phyloP scores from a whole-genome alignment of 2,888 invertebrate species.

The Ectropis crepuscularia region DNA sequence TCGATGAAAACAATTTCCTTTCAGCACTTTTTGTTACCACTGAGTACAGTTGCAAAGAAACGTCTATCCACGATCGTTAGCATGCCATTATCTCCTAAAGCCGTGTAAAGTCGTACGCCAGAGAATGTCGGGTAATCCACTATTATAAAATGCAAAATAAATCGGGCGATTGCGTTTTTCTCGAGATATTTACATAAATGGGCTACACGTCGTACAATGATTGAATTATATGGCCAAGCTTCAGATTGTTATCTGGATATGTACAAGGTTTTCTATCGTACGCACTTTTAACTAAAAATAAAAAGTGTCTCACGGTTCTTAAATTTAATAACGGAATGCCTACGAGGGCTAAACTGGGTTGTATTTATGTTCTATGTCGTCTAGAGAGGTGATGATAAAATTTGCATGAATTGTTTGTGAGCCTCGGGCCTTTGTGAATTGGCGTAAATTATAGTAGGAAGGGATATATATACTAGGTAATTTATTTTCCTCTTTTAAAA shows the following conservation, averaged over 20 bases:
- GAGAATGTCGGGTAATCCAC: constrained; percentile 63
- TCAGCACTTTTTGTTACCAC: constrained; percentile 45
- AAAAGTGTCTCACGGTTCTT: constrained; percentile 45
- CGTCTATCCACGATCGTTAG: constrained; percentile 62
- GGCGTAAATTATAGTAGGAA: constrained; percentile 25
- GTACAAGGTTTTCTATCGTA: constrained; percentile 6
- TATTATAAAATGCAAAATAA: constrained; percentile 60
- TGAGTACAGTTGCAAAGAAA: constrained; percentile 51
- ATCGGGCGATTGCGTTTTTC: constrained; percentile 49
- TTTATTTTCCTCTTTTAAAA: too few species aligned
- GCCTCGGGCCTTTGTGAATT: constrained; percentile 52
- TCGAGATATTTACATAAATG: constrained; percentile 55
- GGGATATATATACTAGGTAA: background rate
- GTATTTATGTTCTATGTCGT: constrained; percentile 47
- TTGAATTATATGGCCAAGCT: constrained; percentile 47
- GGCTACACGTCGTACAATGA: constrained; percentile 51
- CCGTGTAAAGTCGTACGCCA: constrained; percentile 59
- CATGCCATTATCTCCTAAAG: constrained; percentile 69
- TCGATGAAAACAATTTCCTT: constrained; percentile 38
- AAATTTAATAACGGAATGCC: constrained; percentile 44
- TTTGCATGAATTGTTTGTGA: constrained; percentile 49
- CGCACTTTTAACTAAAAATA: constrained; percentile 11
- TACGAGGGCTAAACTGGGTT: constrained; percentile 46
- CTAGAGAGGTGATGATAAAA: constrained; percentile 44
- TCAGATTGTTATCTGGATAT: constrained; percentile 32